Evolutionary conservation across 2,888 invertebrate species (phyloP).

Genomic region (Drosophila koepferae): DNA sequence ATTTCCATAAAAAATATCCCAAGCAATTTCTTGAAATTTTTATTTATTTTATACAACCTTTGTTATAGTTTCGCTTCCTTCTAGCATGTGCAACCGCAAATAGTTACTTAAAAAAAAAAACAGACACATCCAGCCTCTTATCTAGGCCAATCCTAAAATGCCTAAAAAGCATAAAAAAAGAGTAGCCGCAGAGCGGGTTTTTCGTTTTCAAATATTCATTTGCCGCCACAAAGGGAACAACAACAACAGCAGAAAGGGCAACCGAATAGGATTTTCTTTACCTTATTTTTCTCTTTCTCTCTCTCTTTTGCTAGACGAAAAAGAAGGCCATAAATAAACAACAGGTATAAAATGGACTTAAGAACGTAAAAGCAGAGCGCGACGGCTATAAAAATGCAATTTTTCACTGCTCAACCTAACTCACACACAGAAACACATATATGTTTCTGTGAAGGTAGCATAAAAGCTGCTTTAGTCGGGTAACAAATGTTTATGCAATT

Average conservation of each 20-base stretch:
- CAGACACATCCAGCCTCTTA: not conserved
- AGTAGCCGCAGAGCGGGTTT: constrained; percentile 17
- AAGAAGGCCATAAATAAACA: constrained; percentile 70
- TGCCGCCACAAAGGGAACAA: constrained; percentile 9
- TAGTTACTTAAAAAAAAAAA: constrained; percentile 23
- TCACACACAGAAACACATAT: not conserved
- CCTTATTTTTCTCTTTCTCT: not conserved
- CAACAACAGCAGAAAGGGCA: constrained; percentile 21
- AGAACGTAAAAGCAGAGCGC: constrained; percentile 51
- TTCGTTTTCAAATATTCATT: constrained; percentile 48
- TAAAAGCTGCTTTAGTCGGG: constrained; percentile 60
- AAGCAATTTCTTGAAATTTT: not conserved
- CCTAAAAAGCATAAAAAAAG: not conserved
- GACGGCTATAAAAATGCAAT: constrained; percentile 67
- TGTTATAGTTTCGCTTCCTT: not conserved
- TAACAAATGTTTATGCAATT: constrained; percentile 74
- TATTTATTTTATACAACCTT: not conserved
- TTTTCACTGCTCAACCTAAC: constrained; percentile 30
- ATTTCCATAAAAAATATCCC: too few species aligned
- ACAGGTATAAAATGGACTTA: constrained; percentile 67
- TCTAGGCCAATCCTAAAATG: constrained; percentile 19
- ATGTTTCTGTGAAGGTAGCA: constrained; percentile 30
- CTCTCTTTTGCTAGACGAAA: constrained; percentile 6
- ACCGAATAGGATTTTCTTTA: constrained; percentile 1
- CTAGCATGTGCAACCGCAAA: not conserved